Conservation (phyloP, 1,140 invertebrate genomes). For the Drosophila repletoides region DNA sequence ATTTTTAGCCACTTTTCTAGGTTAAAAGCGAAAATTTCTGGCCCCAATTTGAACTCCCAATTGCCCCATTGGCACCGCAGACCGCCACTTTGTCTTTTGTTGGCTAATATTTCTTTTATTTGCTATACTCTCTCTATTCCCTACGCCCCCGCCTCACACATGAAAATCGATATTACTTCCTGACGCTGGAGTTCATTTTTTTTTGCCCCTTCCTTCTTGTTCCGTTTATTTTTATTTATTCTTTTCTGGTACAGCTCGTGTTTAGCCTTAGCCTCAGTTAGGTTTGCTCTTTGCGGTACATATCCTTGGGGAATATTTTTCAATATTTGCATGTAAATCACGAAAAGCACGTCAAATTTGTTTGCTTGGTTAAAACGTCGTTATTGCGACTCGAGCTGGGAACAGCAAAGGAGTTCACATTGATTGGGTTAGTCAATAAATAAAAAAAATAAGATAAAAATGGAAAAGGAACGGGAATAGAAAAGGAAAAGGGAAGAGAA, state of each 20-base stretch:
- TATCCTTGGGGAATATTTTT: slow-evolving; percentile 81
- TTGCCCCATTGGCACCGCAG: slow-evolving; percentile 31
- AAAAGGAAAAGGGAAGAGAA: too few species aligned
- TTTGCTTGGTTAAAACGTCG: slow-evolving; percentile 79
- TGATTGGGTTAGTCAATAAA: slow-evolving; percentile 79
- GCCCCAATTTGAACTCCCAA: slow-evolving; percentile 30
- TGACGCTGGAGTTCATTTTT: slow-evolving; percentile 29
- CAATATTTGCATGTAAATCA: slow-evolving; percentile 82
- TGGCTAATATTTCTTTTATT: slow-evolving; percentile 80
- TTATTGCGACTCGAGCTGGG: slow-evolving; percentile 63
- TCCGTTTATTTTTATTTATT: slow-evolving; percentile 18
- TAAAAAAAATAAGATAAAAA: background rate
- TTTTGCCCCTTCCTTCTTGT: slow-evolving; percentile 6
- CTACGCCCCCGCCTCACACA: slow-evolving; percentile 44
- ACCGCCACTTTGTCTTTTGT: slow-evolving; percentile 75
- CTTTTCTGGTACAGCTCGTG: slow-evolving; percentile 39
- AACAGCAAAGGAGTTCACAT: slow-evolving; percentile 48
- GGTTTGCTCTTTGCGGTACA: slow-evolving; percentile 74
- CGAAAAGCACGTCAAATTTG: slow-evolving; percentile 82
- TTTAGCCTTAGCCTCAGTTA: slow-evolving; percentile 55
- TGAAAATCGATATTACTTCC: slow-evolving; percentile 74
- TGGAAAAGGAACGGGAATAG: too few species aligned
- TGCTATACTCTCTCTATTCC: slow-evolving; percentile 51
- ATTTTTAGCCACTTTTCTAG: background rate
- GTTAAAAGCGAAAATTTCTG: slow-evolving; percentile 1